Conservation (phyloP, 2,888 invertebrate species). For the Clivina fossor region DNA sequence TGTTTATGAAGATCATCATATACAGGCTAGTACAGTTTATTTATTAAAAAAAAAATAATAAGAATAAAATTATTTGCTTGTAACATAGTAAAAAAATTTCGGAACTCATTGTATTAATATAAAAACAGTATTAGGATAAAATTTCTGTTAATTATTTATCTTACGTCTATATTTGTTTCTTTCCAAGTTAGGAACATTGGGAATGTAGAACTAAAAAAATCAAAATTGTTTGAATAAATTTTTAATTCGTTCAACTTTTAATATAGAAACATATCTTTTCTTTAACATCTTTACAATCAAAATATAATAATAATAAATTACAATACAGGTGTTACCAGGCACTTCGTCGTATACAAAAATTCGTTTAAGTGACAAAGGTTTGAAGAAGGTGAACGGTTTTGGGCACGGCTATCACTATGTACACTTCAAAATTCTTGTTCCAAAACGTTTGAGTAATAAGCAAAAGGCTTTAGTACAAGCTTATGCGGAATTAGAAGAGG, state of each 20-base stretch:
- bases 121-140: too few relatives aligned
- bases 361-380: slow-evolving; percentile 84
- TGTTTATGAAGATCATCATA: slow-evolving; percentile 89
- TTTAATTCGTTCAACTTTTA: slow-evolving; percentile 13
- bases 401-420: slow-evolving; percentile 98
- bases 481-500: slow-evolving; percentile 88
- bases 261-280: background rate
- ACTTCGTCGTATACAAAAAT: slow-evolving; percentile 92
- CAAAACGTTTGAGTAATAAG: slow-evolving; percentile 72
- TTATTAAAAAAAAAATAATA: too few relatives aligned
- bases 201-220: too few relatives aligned
- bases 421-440: slow-evolving; percentile 85
- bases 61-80: too few relatives aligned
- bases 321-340: slow-evolving; percentile 75
- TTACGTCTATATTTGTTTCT: too few relatives aligned
- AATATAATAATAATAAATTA: too few relatives aligned
- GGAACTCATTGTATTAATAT: too few relatives aligned
- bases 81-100: too few relatives aligned
- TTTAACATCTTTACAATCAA: slow-evolving; percentile 1
- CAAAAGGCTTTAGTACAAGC: slow-evolving; percentile 85
- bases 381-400: slow-evolving; percentile 85
- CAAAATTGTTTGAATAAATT: slow-evolving; percentile 3
- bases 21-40: slow-evolving; percentile 68
- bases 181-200: too few relatives aligned
- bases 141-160: too few relatives aligned